Evolutionary conservation across 2,797 vertebrate genomes (phyloP), one percentile per base, ranked within the genome.

Genomic region (Paratrypauchen microcephalus): DNA sequence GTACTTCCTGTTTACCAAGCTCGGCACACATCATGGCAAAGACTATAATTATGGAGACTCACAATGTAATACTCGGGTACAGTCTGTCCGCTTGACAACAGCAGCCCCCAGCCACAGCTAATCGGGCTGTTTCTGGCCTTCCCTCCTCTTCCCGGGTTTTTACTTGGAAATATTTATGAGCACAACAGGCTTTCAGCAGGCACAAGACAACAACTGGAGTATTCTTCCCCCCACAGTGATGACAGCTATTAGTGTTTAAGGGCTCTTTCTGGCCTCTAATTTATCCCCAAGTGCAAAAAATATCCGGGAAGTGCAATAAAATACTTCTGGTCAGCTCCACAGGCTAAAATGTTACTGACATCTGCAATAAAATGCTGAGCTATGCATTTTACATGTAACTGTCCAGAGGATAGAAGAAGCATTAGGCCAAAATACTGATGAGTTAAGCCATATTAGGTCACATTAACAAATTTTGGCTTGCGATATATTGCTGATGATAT

Each of bases 141-240:
- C 26, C 86, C 76, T 28, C 52, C 78, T 26, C 48, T 70, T 36
- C 26, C 45, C 18, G 62, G 67, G 26, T 78, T 75, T 73, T 70
- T 56, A 61, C 68, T 58, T 71, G 75, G 91, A 90, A 91, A 92
- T 93, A 93, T 93, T 91, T 82, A 92, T 92, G 81, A 88, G 74
- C 56, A 70, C 71, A 77, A 87, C 59, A 72, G 78, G 88, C 78
- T 87, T 76, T 52, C 65, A 71, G 78, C 86, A 88, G 85, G 70
- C 72, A 67, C 77, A 73, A 77, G 78, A 73, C 76, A 77, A 72
- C 67, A 69, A 66, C 75, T 68, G 68, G 75, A 71, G 81, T 62
- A 23, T 65, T 76, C 63, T 62, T 59, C 61, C 68, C 68, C 75
- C 67, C 60, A 80, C 71, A 5, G 52, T 72, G 41, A 77, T 83